Evolutionary conservation across 2,888 invertebrate species (phyloP), one percentile per base, ranked within the genome.

Genomic region (Phortica okadai): DNA sequence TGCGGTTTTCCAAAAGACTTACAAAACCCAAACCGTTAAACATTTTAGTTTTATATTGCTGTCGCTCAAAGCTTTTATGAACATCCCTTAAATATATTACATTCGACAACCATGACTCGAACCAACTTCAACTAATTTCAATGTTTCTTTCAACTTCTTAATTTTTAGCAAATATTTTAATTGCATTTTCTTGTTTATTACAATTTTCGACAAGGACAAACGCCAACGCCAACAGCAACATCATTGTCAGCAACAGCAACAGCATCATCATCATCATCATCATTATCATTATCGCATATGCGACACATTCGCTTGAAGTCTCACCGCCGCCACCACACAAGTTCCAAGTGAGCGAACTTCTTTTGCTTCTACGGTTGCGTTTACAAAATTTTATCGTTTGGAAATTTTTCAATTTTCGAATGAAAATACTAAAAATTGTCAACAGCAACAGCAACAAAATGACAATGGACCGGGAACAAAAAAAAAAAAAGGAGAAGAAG

Each of bases 311-410:
- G 50, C 33, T 33, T 33, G 33, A 33, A 33, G 33, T 50, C 50
- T 50, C 50, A 50, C 10, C 50, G 8, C 50, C 8, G 2, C 50
- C 2, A 14, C 50, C 50, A 14, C 8, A 50, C 10, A 11, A 50
- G 10, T 50, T 50, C 50, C 50, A 50, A 14, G 8, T 50, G 50
- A 14, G 14, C 14, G 50, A 50, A 14, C 50, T 62, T 62, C 62
- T 25, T 62, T 62, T 50, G 50, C 25, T 62, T 62, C 8, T 62
- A 11, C 62, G 62, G 16, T 25, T 62, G 62, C 62, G 62, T 83
- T 83, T 87, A 83, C 89, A 85, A 89, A 89, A 89, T 90, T 90
- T 90, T 90, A 90, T 90, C 88, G 90, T 87, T 90, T 90, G 91
- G 90, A 90, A 90, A 90, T 90, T 88, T 90, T 90, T 89, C 89